Base-by-base conservation (phyloP, 2,113 vertebrate species). In the Peromyscus leucopus region DNA sequence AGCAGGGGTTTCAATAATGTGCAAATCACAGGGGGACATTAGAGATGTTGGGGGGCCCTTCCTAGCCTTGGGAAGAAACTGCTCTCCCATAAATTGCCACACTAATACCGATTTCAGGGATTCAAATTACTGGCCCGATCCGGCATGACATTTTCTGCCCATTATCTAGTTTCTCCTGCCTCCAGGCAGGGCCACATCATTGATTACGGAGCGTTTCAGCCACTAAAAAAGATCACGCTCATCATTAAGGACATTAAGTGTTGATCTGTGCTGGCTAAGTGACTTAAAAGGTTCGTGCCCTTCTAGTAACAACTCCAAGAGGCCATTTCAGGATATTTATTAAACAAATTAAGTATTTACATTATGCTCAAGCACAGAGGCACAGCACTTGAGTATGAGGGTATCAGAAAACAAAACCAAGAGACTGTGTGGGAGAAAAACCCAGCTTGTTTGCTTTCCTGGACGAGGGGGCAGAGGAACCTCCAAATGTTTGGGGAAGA, bases 261-360 rank as follows among this genome's bases (percentile, higher is more conserved):
- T 93, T 95, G 98, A 97, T 95, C 97, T 91, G 95, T 79, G 90
- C 91, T 36, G 63, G 93, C 95, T 93, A 97, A 98, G 97, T 96
- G 97, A 98, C 94, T 97, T 98, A 97, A 95, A 96, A 97, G 97
- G 96, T 96, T 95, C 24, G 22, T 88, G 96, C 78, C 96, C 97
- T 97, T 94, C 96, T 79, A 90, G 97, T 96, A 97, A 97, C 97
- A 97, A 97, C 91, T 96, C 95, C 31, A 72, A 93, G 89, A 96
- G 96, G 94, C 94, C 78, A 93, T 98, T 95, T 96, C 82, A 84
- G 95, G 95, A 96, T 97, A 97, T 97, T 97, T 96, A 97, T 96
- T 96, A 97, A 97, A 95, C 96, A 96, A 94, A 97, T 95, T 93
- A 95, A 96, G 96, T 95, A 97, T 97, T 97, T 96, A 97, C 94